phyloP scores from a whole-genome alignment of 1,140 invertebrate genomes.

The Lucilia sericata region DNA sequence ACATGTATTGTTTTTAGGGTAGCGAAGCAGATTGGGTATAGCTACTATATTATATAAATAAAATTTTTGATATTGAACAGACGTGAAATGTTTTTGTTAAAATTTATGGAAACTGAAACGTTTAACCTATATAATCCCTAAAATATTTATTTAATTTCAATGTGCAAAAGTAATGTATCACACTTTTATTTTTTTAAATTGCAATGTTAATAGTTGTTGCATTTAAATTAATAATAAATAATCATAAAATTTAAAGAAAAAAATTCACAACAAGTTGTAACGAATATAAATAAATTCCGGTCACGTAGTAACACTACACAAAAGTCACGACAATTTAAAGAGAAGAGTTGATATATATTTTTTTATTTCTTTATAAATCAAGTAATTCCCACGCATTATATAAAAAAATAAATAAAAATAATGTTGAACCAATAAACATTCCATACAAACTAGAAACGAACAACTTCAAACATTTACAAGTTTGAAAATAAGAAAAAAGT shows the following conservation, averaged over 20 bases:
- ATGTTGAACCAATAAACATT: slow-evolving; percentile 9
- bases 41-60: too few species aligned
- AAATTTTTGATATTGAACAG: too few species aligned
- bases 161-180: too few species aligned
- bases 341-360: background rate
- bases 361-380: slow-evolving; percentile 3
- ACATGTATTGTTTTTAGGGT: too few species aligned
- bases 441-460: background rate
- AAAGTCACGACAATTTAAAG: slow-evolving; percentile 10
- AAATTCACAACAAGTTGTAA: background rate
- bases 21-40: too few species aligned
- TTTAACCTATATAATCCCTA: too few species aligned
- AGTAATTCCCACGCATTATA: slow-evolving; percentile 23
- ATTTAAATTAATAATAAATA: too few species aligned
- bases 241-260: background rate
- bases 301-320: background rate
- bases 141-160: too few species aligned
- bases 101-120: too few species aligned
- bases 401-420: background rate
- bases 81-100: too few species aligned
- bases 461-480: slow-evolving; percentile 18
- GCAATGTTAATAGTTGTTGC: too few species aligned
- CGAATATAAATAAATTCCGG: slow-evolving; percentile 3
- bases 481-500: background rate
- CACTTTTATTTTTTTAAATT: too few species aligned